A percentile compares a stretch with the other conserved stretches of the same genome.
Conservation (phyloP, 2,113 vertebrate species). For the Prolemur simus region DNA sequence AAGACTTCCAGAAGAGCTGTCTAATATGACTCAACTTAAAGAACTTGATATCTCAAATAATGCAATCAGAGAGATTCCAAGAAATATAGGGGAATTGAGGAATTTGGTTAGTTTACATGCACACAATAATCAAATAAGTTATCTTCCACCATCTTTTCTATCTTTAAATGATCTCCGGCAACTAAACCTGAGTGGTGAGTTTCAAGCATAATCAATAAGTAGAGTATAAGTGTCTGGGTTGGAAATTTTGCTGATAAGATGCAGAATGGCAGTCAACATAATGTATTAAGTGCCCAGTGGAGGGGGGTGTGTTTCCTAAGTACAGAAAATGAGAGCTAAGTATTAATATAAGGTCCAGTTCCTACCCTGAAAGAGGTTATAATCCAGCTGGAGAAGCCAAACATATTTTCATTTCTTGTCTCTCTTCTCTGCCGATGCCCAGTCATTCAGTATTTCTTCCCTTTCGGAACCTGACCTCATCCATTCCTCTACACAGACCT, state of each 20-base stretch:
- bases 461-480: background rate
- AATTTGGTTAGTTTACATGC: conserved; percentile 73
- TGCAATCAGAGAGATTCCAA: conserved; percentile 76
- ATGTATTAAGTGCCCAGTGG: background rate
- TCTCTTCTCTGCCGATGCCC: background rate
- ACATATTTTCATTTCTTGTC: background rate
- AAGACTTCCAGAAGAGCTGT: conserved; percentile 78
- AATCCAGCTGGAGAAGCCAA: background rate
- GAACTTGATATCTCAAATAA: conserved; percentile 82
- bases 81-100: conserved; percentile 73
- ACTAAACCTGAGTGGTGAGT: conserved; percentile 78
- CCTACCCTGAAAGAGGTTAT: background rate
- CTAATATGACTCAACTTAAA: conserved; percentile 74
- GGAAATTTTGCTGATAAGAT: conserved; percentile 26
- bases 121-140: conserved; percentile 71
- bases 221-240: background rate
- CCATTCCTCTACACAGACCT: background rate
- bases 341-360: background rate
- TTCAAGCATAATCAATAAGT: conserved; percentile 2
- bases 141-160: conserved; percentile 75
- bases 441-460: background rate
- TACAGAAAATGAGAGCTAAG: conserved; percentile 14
- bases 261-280: background rate
- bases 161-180: conserved; percentile 71
- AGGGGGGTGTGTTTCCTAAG: background rate